These are phyloP conservation scores for Apodemus agrarius DNA, from an alignment of 2,797 vertebrate genomes.

Conservation along the genomic window DNA sequence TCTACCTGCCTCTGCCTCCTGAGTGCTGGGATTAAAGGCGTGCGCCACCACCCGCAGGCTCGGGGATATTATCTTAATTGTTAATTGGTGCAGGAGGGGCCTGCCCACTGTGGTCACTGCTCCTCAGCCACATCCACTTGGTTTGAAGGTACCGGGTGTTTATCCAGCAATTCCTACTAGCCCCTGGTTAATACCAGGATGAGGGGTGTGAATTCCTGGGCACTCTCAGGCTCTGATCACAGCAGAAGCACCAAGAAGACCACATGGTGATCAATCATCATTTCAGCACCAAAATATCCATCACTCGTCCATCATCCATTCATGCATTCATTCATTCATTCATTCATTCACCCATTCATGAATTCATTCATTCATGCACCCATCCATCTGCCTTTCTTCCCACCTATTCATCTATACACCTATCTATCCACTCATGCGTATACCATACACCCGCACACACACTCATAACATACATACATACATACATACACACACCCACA, in stretches of 20 bases:
- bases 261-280: not conserved
- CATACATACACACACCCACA: not conserved
- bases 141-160: not conserved
- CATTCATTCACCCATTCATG: too few relatives aligned
- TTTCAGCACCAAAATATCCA: not conserved
- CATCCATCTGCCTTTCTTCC: too few relatives aligned
- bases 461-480: not conserved
- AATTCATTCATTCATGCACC: not conserved
- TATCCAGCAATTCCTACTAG: not conserved
- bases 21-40: not conserved
- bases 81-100: not conserved
- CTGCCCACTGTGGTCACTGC: not conserved
- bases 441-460: too few relatives aligned
- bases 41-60: rapidly evolving
- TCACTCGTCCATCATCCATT: not conserved
- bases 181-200: not conserved
- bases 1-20: not conserved
- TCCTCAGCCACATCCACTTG: not conserved
- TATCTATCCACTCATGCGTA: not conserved
- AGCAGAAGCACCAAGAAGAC: not conserved
- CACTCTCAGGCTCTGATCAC: not conserved
- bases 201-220: not conserved
- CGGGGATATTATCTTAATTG: too few relatives aligned
- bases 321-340: not conserved
- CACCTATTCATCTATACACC: not conserved